Evolutionary conservation across 1,140 invertebrate species (phyloP).

Genomic region (Vollenhovia emeryi): DNA sequence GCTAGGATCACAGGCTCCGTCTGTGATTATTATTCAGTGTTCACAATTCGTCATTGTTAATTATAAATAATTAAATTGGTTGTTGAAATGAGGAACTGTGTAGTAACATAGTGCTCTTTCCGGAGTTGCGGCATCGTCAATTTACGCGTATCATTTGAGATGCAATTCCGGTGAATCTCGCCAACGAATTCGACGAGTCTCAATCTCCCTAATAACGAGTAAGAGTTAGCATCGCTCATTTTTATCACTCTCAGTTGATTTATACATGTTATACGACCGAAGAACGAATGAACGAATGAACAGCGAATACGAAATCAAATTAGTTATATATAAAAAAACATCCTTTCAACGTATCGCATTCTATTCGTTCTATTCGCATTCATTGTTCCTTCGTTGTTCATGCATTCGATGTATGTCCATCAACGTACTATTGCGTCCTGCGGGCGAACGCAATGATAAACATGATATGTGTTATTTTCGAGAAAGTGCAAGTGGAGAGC

Average conservation of each 20-base stretch:
- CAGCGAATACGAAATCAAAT: background rate
- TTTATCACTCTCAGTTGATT: slow-evolving; percentile 3
- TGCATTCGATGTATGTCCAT: background rate
- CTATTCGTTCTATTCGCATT: background rate
- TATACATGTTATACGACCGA: background rate
- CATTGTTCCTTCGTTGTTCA: slow-evolving; percentile 10
- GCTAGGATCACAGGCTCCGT: slow-evolving; percentile 72
- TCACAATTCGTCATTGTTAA: slow-evolving; percentile 47
- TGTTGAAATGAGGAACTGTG: slow-evolving; percentile 81
- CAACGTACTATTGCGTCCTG: background rate
- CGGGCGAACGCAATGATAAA: slow-evolving; percentile 7
- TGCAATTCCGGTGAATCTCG: background rate
- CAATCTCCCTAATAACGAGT: slow-evolving; percentile 4
- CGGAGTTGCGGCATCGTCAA: background rate
- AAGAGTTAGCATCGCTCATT: background rate
- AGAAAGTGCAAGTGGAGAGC: slow-evolving; percentile 32
- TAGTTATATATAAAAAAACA: background rate
- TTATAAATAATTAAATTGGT: slow-evolving; percentile 78
- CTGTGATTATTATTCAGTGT: slow-evolving; percentile 71
- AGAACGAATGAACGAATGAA: slow-evolving; percentile 41
- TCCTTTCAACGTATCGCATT: background rate
- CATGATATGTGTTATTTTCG: slow-evolving; percentile 67
- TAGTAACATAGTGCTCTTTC: slow-evolving; percentile 68
- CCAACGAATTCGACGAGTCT: slow-evolving; percentile 1
- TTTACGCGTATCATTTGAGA: background rate